Base-by-base conservation (phyloP, 2,888 invertebrate genomes). In the Pollenia labialis region DNA sequence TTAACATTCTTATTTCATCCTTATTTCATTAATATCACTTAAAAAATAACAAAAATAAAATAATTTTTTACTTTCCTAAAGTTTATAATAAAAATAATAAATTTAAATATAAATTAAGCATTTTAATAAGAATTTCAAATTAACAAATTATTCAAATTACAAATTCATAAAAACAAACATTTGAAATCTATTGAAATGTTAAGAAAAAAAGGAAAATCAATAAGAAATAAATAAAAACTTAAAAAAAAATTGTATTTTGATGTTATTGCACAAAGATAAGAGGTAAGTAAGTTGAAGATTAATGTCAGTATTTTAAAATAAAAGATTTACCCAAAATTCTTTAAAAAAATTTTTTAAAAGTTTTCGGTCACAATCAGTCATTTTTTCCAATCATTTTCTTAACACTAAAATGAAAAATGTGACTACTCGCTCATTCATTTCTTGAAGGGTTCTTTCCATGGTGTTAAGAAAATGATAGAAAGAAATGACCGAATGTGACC, bases 141-240 rank as follows among this genome's bases (percentile, higher is more conserved):
- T 88, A 85, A 87, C 72, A 82, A 85, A 87, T 81, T 85, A 87
- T 82, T 87, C 75, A 86, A 88, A 85, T 85, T 71, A 85, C 68
- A 85, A 81, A 80, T 79, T 82, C 71, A 88, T 62, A 82, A 81
- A 81, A 60, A 54, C 32, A 66, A 88, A 69, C 77, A 85, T 72
- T 82, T 87, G 88, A 88, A 89, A 88, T 88, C 87, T 88, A 88
- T 88, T 87, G 84, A 89, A 87, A 87, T 88, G 89, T 89, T 89
- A 88, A 88, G 54, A 87, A 88, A 87, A 86, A 58, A 77, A 85
- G 83, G 58, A 82, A 84, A 88, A 85, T 76, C 83, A 77, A 89
- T 69, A 85, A 85, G 84, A 81, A 80, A 83, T 74, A 48, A 77
- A 85, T 66, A 23, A 76, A 74, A 44, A 50, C 23, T 72, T 12